Percentiles rank a stretch among this genome's conserved stretches.
These are phyloP conservation scores for Tylochromis polylepis DNA, from an alignment of 2,113 vertebrate genomes.

Conservation along the genomic window DNA sequence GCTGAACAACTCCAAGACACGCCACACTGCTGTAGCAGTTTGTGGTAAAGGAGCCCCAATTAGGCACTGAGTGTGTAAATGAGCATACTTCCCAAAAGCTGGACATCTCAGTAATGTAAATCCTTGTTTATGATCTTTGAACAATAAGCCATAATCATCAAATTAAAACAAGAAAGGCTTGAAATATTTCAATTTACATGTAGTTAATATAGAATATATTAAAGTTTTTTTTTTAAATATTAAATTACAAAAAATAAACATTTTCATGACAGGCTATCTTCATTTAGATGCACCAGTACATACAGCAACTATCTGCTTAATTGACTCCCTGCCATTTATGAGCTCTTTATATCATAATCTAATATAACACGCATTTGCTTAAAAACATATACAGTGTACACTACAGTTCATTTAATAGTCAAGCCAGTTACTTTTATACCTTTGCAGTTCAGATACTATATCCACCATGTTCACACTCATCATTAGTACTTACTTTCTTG, in stretches of 20 bases:
- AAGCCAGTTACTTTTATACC: background rate
- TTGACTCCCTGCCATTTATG: background rate
- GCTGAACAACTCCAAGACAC: background rate
- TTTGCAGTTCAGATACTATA: background rate
- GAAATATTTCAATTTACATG: too few relatives aligned
- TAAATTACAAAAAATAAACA: too few relatives aligned
- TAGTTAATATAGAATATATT: too few relatives aligned
- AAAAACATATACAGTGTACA: fast-evolving
- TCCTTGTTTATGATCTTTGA: background rate
- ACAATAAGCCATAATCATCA: too few relatives aligned
- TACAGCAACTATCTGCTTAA: background rate
- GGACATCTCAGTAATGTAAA: background rate
- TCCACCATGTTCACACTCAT: background rate
- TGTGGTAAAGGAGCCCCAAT: background rate
- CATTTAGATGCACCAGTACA: too few relatives aligned
- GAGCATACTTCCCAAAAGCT: background rate
- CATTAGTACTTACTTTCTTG: background rate
- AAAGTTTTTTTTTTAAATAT: too few relatives aligned
- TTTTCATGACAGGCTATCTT: too few relatives aligned
- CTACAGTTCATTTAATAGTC: background rate
- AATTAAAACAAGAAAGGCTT: too few relatives aligned
- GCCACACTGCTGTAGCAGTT: background rate
- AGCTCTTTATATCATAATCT: background rate
- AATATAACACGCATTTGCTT: background rate
- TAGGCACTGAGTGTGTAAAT: background rate